A percentile compares a stretch with the other conserved stretches of the same genome.
Conservation (phyloP, 2,888 invertebrate species). For the Priapulus caudatus region DNA sequence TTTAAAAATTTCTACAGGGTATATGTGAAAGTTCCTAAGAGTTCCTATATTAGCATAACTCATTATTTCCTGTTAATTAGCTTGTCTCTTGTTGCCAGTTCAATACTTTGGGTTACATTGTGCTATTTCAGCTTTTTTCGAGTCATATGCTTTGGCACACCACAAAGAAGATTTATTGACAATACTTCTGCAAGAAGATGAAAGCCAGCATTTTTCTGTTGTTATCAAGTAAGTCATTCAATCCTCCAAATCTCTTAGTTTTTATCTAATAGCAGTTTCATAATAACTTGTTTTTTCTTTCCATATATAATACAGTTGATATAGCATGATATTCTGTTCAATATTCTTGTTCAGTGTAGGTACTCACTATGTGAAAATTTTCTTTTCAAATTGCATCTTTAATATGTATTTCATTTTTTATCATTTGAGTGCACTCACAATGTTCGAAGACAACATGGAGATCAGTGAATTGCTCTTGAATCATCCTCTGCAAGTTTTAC, state of each 20-base stretch:
- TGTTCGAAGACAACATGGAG: constrained; percentile 55
- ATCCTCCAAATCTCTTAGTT: no score
- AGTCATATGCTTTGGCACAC: constrained; percentile 48
- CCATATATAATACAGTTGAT: no score
- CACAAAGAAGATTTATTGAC: constrained; percentile 50
- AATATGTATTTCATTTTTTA: constrained; percentile 19
- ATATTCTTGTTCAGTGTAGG: no score
- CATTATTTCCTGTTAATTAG: no score
- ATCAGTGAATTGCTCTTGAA: constrained; percentile 55
- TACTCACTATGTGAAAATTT: background rate
- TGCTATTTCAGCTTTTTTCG: constrained; percentile 34
- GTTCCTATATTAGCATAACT: no score
- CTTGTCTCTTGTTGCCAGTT: no score
- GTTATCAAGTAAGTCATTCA: constrained; percentile 52
- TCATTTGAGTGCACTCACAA: constrained; percentile 52
- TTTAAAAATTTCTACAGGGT: no score
- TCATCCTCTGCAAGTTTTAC: constrained; percentile 50
- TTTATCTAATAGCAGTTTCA: no score
- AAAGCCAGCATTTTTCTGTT: constrained; percentile 51
- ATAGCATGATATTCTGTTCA: no score
- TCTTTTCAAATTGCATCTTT: background rate
- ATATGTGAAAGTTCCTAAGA: no score
- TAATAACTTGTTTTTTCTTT: no score
- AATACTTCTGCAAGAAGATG: constrained; percentile 50
- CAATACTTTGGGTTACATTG: no score